These are phyloP conservation scores for Phrynocephalus forsythii DNA, from an alignment of 2,797 vertebrate species.

Conservation along the genomic window DNA sequence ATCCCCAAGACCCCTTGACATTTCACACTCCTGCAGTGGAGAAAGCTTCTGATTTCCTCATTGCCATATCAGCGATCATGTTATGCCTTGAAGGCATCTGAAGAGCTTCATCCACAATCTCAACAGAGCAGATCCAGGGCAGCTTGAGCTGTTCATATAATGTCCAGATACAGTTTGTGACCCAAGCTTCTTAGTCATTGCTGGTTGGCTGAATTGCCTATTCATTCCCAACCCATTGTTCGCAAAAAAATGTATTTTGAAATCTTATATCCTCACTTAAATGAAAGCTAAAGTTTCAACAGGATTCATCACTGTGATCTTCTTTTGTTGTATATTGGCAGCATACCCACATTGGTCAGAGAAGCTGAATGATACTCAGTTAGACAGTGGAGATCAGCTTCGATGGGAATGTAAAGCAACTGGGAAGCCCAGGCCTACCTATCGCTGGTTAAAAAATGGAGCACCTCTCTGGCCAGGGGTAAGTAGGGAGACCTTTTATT, in stretches of 20 bases:
- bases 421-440: constrained; percentile 91
- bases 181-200: background rate
- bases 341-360: constrained; percentile 92
- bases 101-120: background rate
- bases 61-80: background rate
- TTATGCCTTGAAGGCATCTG: background rate
- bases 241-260: background rate
- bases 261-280: background rate
- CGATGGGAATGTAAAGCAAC: constrained; percentile 94
- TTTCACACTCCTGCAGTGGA: no score
- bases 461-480: constrained; percentile 82
- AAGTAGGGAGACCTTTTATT: constrained; percentile 36
- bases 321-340: constrained; percentile 65
- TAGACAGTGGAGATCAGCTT: constrained; percentile 94
- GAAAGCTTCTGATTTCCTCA: background rate
- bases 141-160: background rate
- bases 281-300: background rate
- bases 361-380: constrained; percentile 92
- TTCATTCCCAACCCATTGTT: background rate
- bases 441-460: constrained; percentile 93
- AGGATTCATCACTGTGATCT: background rate
- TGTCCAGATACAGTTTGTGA: background rate
- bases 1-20: no score
- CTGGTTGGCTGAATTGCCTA: no score
- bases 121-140: background rate